Conservation (phyloP, 64 coral and sea anemone species). For the Catalaphyllia jardinei region DNA sequence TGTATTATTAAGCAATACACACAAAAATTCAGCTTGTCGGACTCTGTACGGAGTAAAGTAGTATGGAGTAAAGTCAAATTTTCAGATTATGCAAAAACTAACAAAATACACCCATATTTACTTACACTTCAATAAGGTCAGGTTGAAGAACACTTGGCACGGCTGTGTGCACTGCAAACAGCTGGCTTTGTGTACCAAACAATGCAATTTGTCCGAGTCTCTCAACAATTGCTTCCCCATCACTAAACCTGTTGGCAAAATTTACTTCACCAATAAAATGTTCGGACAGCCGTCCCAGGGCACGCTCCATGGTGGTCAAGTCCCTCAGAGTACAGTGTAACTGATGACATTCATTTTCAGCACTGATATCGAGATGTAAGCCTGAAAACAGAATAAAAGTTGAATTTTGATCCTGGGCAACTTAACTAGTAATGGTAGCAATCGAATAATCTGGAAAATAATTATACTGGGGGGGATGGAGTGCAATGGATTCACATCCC, state of each 20-base stretch:
- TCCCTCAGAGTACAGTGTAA: slow-evolving; percentile 92
- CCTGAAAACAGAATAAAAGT: slow-evolving; percentile 25
- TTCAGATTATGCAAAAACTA: no score
- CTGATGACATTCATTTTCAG: slow-evolving; percentile 83
- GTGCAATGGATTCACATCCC: no score
- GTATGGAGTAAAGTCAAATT: no score
- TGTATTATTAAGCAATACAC: no score
- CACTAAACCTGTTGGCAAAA: slow-evolving; percentile 93
- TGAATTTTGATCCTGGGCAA: no score
- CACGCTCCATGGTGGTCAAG: slow-evolving; percentile 86
- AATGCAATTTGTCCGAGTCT: slow-evolving; percentile 83
- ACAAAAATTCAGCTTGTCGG: no score
- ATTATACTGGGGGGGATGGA: no score
- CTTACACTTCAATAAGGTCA: slow-evolving; percentile 98
- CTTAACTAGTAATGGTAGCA: no score
- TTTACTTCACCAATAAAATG: slow-evolving; percentile 98
- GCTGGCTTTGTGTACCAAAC: slow-evolving; percentile 82
- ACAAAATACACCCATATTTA: neutral
- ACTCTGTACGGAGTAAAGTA: no score
- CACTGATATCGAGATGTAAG: slow-evolving; percentile 73
- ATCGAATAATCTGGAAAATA: no score
- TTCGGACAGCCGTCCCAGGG: slow-evolving; percentile 82
- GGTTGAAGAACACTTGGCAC: slow-evolving; percentile 65
- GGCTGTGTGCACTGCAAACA: slow-evolving; percentile 62
- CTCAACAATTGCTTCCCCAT: slow-evolving; percentile 93